A percentile compares a stretch with the other conserved stretches of the same genome.
phyloP scores from a whole-genome alignment of 2,113 vertebrate genomes.

The Pandion haliaetus region DNA sequence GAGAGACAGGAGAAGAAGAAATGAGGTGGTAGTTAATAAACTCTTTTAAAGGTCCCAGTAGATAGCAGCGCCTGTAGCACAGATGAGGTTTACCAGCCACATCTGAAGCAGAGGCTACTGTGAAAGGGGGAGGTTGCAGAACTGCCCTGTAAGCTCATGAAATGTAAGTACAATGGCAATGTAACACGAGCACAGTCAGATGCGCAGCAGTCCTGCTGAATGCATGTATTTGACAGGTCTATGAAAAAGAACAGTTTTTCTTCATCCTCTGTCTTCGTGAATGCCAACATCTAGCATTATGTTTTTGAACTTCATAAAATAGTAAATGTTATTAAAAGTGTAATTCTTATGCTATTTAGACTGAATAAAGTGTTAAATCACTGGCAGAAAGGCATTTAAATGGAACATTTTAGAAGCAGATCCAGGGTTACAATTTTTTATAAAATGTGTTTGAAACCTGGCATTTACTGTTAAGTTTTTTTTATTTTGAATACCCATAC shows the following conservation, averaged over 20 bases:
- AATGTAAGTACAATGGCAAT: background rate
- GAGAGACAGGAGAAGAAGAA: background rate
- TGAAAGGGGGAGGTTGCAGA: background rate
- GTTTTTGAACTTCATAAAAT: background rate
- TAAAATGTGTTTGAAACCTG: background rate
- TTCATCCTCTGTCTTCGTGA: background rate
- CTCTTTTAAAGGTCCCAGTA: background rate
- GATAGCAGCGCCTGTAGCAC: background rate
- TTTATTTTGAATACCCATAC: background rate
- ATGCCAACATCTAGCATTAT: background rate
- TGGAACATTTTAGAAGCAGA: background rate
- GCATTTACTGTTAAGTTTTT: background rate
- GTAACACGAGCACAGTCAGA: background rate
- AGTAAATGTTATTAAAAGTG: background rate
- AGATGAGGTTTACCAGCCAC: background rate
- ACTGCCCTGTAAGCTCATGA: background rate
- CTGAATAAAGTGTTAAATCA: background rate
- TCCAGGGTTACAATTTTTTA: background rate
- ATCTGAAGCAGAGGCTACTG: background rate
- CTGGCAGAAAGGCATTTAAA: background rate
- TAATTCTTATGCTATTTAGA: background rate
- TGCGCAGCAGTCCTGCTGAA: background rate
- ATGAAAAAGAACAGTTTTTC: background rate
- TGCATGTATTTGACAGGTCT: background rate
- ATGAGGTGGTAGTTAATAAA: background rate